Percentiles rank a stretch among this genome's conserved stretches.
phyloP scores from a whole-genome alignment of 2,888 invertebrate genomes.

The Papilio gigon region DNA sequence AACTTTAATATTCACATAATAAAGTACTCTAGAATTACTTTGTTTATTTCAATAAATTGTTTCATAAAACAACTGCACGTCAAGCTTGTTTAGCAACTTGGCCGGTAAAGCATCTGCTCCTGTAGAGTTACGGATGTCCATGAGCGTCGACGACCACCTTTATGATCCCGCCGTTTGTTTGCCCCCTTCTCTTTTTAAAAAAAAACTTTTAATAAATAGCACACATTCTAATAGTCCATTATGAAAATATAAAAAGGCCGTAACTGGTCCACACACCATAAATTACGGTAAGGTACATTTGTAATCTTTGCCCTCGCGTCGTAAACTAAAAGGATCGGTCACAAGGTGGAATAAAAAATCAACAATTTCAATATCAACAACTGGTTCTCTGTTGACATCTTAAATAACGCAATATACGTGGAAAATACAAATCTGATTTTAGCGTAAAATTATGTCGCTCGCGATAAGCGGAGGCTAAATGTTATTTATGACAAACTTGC shows the following conservation, averaged over 20 bases:
- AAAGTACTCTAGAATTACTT: neutral
- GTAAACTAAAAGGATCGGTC: constrained; percentile 73
- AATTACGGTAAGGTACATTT: constrained; percentile 49
- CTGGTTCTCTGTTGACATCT: constrained; percentile 55
- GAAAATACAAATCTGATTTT: constrained; percentile 51
- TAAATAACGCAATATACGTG: constrained; percentile 52
- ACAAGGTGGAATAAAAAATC: constrained; percentile 58
- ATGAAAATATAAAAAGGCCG: constrained; percentile 8
- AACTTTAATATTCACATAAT: neutral
- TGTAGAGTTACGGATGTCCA: too few relatives aligned
- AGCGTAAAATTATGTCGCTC: constrained; percentile 47
- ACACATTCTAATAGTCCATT: neutral
- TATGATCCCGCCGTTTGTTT: too few relatives aligned
- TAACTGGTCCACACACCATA: constrained; percentile 43
- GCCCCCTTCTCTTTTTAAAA: too few relatives aligned
- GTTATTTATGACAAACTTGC: neutral
- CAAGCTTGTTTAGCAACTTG: neutral
- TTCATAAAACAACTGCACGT: neutral
- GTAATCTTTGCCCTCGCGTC: constrained; percentile 62
- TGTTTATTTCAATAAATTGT: neutral
- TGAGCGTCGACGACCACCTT: too few relatives aligned
- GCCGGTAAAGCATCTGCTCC: too few relatives aligned
- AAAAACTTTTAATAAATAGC: neutral
- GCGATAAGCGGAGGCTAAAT: neutral
- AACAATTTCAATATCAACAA: constrained; percentile 58